These are phyloP conservation scores for Orchesella flavescens DNA, from an alignment of 2,888 invertebrate species.

Conservation along the genomic window DNA sequence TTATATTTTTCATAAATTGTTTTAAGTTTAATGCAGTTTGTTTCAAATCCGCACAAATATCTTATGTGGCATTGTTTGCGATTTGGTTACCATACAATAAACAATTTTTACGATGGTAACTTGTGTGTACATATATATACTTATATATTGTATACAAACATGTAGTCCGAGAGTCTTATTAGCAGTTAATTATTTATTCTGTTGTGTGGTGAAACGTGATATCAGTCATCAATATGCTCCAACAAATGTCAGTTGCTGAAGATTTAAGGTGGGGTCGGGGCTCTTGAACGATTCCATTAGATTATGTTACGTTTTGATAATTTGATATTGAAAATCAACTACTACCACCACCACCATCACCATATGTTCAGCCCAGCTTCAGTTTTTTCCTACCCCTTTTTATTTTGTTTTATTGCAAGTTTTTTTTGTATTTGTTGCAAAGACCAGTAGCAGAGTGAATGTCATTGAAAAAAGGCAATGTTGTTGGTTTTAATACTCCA, in stretches of 20 bases:
- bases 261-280: conserved; percentile 63
- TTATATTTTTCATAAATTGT: neutral
- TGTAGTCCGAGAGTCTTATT: conserved; percentile 56
- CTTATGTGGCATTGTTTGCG: too few relatives aligned
- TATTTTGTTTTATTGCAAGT: neutral
- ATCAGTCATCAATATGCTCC: conserved; percentile 42
- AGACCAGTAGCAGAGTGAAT: conserved; percentile 62
- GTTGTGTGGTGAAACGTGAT: conserved; percentile 57
- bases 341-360: neutral
- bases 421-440: conserved; percentile 13
- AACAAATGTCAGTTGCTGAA: conserved; percentile 63
- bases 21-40: neutral
- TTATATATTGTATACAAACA: too few relatives aligned
- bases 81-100: conserved; percentile 3
- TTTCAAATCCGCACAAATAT: neutral
- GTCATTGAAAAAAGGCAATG: conserved; percentile 56
- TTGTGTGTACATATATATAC: conserved; percentile 7
- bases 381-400: neutral
- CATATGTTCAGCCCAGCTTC: neutral
- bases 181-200: conserved; percentile 62
- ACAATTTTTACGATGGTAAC: conserved; percentile 34
- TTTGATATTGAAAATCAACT: conserved; percentile 9
- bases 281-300: neutral
- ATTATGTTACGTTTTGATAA: conserved; percentile 32
- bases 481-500: conserved; percentile 56